phyloP scores from a whole-genome alignment of 2,113 vertebrate species.

The Notarius lentiginosus region DNA sequence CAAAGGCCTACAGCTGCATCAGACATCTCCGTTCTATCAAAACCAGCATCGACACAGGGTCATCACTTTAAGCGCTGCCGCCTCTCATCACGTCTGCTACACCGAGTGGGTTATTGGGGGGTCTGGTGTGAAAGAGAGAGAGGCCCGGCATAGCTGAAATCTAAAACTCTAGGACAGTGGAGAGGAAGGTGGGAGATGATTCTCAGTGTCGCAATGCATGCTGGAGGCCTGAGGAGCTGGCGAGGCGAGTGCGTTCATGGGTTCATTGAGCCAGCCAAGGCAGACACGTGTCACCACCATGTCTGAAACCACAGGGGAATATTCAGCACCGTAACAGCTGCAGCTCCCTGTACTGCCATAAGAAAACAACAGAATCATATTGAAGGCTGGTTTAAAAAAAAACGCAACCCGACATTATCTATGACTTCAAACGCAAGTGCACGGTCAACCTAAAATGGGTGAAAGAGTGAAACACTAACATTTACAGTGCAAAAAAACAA shows the following conservation, averaged over 20 bases:
- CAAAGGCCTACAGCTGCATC: slow-evolving; percentile 63
- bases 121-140: neutral
- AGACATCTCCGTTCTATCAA: slow-evolving; percentile 57
- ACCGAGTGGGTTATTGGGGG: slow-evolving; percentile 3
- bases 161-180: slow-evolving; percentile 59
- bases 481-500: neutral
- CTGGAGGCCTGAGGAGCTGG: neutral
- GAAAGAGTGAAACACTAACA: slow-evolving; percentile 55
- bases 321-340: slow-evolving; percentile 55
- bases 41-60: slow-evolving; percentile 1
- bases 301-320: slow-evolving; percentile 47
- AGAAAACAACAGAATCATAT: slow-evolving; percentile 56
- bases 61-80: neutral
- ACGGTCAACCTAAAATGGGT: slow-evolving; percentile 48
- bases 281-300: slow-evolving; percentile 29
- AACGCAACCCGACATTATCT: neutral
- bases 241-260: neutral
- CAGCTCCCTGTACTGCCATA: slow-evolving; percentile 53
- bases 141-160: slow-evolving; percentile 62
- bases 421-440: neutral
- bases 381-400: neutral
- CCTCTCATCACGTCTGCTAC: slow-evolving; percentile 40
- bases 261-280: slow-evolving; percentile 2
- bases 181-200: slow-evolving; percentile 68
- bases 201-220: slow-evolving; percentile 23